Base-by-base conservation (phyloP, 1,140 invertebrate species). In the Diprion similis region DNA sequence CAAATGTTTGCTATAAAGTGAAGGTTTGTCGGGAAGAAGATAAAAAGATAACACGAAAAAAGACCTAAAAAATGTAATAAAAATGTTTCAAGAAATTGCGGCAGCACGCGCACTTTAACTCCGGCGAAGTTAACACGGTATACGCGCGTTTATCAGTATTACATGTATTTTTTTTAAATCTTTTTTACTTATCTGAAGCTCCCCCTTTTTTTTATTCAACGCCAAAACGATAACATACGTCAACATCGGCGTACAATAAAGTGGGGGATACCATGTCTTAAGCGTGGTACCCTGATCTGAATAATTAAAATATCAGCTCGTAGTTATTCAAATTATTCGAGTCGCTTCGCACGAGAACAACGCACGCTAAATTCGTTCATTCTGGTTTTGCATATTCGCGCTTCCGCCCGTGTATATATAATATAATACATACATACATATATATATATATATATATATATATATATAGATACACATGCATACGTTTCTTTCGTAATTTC, bases 231-330 rank as follows among this genome's bases (percentile, higher is more conserved):
- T 59, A 59, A 59, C 51, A 59, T 59, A 59, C 51, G 51, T 59
- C 51, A 59, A 17, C 11, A 59, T 15, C 51, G 51, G n/a, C 51
- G 51, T 59, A 9, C 11, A 59, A 37, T 37, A 37, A 37, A 37
- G n/a, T 15, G 51, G n/a, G 51, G 51, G 51, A 17, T 59, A 59
- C 11, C 11, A 17, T 59, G 51, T 59, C 51, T 59, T 59, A 13
- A 59, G 51, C 51, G 51, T 59, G 24, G 51, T 59, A 11, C 46
- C 68, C 74, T 79, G 83, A 85, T 59, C 51, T 59, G 11, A 59
- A 59, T 86, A 84, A 85, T 83, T 83, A 85, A 86, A 86, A 83
- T 84, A 85, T 84, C 83, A 81, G 79, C 77, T 76, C 77, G 78
- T 76, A 73, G 72, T 81, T 79, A 82, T 85, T 81, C 79, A 81